A percentile compares a stretch with the other conserved stretches of the same genome.
Conservation (phyloP, 2,888 invertebrate genomes). For the Cenopis cana region DNA sequence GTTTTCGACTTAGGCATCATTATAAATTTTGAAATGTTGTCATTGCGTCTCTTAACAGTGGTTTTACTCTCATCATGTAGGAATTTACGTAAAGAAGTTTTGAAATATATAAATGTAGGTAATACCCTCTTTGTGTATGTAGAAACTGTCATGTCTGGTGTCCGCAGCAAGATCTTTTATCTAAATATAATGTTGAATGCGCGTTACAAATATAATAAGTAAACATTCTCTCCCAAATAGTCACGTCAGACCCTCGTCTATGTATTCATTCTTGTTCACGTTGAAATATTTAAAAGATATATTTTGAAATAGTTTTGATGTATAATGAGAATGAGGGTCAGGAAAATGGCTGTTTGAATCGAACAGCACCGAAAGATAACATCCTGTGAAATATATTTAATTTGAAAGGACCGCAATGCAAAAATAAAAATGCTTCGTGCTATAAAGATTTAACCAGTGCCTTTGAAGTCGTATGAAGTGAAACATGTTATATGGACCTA, state of each 20-base stretch:
- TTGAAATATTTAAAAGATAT: conserved; percentile 17
- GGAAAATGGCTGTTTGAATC: not conserved
- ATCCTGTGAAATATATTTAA: not conserved
- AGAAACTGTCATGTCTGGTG: not conserved
- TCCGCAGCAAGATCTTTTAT: not conserved
- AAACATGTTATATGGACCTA: too few species aligned
- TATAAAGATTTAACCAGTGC: too few species aligned
- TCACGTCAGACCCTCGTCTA: conserved; percentile 34
- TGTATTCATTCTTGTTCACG: conserved; percentile 8
- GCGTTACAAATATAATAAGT: conserved; percentile 10
- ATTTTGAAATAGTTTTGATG: conserved; percentile 18
- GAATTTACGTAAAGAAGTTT: not conserved
- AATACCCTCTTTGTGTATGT: not conserved
- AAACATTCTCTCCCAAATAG: conserved; percentile 3
- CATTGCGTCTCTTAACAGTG: too few species aligned
- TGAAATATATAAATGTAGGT: not conserved
- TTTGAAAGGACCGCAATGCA: too few species aligned
- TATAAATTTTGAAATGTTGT: too few species aligned
- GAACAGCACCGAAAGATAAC: not conserved
- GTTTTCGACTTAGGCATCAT: too few species aligned
- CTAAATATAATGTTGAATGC: not conserved
- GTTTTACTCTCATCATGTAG: too few species aligned
- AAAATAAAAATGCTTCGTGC: too few species aligned
- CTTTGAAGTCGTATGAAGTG: too few species aligned
- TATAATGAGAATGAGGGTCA: not conserved